A percentile compares a stretch with the other conserved stretches of the same genome.
phyloP scores from a whole-genome alignment of 2,888 invertebrate species.

The Ormia ochracea region DNA sequence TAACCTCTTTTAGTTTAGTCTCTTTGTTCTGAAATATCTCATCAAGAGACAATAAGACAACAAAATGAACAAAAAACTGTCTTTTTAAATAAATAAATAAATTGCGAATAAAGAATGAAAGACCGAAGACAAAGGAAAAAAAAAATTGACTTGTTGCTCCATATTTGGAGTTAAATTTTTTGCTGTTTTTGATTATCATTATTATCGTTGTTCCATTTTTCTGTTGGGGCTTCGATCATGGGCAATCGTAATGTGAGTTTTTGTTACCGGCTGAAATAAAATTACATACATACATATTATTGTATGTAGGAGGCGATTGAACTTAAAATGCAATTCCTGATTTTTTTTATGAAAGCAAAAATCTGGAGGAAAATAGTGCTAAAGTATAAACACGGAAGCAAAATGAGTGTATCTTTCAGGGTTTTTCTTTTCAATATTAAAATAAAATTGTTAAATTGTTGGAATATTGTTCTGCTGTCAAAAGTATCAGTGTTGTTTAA shows the following conservation, averaged over 20 bases:
- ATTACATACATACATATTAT: too few species aligned
- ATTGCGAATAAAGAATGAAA: slow-evolving; percentile 12
- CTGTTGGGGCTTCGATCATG: not conserved
- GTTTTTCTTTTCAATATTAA: not conserved
- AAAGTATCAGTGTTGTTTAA: too few species aligned
- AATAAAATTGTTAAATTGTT: too few species aligned
- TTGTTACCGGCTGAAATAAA: not conserved
- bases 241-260: slow-evolving; percentile 11
- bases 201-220: slow-evolving; percentile 8
- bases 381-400: not conserved
- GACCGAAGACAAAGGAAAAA: not conserved
- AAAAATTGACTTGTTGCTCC: slow-evolving; percentile 57
- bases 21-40: slow-evolving; percentile 37
- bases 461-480: too few species aligned
- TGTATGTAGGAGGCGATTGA: slow-evolving; percentile 28
- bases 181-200: not conserved
- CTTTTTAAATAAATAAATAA: slow-evolving; percentile 42
- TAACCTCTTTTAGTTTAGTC: not conserved
- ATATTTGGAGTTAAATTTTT: slow-evolving; percentile 51
- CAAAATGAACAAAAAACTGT: slow-evolving; percentile 5
- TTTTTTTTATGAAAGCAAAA: not conserved
- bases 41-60: slow-evolving; percentile 43
- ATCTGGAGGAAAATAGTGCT: not conserved
- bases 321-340: slow-evolving; percentile 9
- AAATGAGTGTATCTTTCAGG: not conserved